Percentiles rank a stretch among this genome's conserved stretches.
These are phyloP conservation scores for Sweltsa coloradensis DNA, from an alignment of 1,140 invertebrate species.

Conservation along the genomic window DNA sequence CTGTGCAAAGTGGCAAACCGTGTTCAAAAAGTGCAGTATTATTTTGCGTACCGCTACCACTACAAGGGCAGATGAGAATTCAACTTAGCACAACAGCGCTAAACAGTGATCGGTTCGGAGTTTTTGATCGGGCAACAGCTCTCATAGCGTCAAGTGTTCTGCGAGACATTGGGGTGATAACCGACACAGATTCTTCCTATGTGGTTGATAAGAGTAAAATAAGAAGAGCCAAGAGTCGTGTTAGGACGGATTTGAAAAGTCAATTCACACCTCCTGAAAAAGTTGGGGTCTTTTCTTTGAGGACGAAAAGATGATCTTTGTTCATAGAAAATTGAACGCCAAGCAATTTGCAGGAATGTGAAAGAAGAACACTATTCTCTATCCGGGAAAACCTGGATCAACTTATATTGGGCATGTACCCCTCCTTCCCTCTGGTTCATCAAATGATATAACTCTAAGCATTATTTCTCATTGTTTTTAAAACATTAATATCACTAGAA, in stretches of 20 bases:
- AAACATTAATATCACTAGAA: slow-evolving; percentile 8
- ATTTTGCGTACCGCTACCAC: no score
- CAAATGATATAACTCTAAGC: slow-evolving; percentile 12
- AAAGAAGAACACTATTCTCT: slow-evolving; percentile 21
- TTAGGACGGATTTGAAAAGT: slow-evolving; percentile 12
- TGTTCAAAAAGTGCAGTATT: no score
- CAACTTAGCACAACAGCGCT: slow-evolving; percentile 12
- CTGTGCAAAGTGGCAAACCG: no score
- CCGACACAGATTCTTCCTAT: slow-evolving; percentile 10
- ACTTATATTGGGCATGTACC: slow-evolving; percentile 19
- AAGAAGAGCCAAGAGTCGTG: slow-evolving; percentile 18
- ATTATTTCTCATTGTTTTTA: slow-evolving; percentile 1
- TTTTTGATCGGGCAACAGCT: slow-evolving; percentile 23
- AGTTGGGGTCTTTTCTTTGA: slow-evolving; percentile 3
- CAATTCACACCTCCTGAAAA: slow-evolving; percentile 1
- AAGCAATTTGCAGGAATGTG: slow-evolving; percentile 15
- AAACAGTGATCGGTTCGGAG: slow-evolving; percentile 20
- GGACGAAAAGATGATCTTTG: slow-evolving; percentile 14
- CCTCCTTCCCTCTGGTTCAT: slow-evolving; percentile 17
- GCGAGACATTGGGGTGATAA: slow-evolving; percentile 15
- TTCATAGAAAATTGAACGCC: slow-evolving; percentile 19
- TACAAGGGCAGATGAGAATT: slow-evolving; percentile 15
- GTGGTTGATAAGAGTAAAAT: slow-evolving; percentile 22
- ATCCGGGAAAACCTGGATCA: slow-evolving; percentile 19
- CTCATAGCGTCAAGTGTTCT: slow-evolving; percentile 21